Conservation (phyloP, 2,797 vertebrate species). For the Acipenser transmontanus region DNA sequence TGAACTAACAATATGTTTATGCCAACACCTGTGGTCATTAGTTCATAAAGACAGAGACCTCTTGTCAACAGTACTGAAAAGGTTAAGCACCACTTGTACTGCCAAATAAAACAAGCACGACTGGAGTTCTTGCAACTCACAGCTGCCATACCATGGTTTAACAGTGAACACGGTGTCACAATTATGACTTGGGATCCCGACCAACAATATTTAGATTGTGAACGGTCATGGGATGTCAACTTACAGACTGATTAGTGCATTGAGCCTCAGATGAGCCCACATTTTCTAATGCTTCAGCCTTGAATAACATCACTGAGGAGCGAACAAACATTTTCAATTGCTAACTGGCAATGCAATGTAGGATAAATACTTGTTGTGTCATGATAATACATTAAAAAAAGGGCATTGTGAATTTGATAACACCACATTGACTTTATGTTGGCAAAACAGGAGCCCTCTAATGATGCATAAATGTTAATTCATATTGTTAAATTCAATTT, state of each 20-base stretch:
- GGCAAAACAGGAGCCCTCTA: not conserved
- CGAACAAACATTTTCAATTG: not conserved
- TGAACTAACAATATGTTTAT: not conserved
- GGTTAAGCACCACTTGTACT: too few species aligned
- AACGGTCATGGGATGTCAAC: not conserved
- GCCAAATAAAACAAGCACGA: not conserved
- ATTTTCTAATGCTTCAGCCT: not conserved
- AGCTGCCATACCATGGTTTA: not conserved
- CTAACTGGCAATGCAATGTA: too few species aligned
- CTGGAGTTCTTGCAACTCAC: not conserved
- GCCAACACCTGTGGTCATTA: not conserved
- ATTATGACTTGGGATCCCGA: not conserved
- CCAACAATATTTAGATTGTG: not conserved
- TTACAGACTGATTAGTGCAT: not conserved
- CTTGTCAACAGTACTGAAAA: too few species aligned
- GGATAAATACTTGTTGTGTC: too few species aligned
- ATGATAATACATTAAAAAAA: too few species aligned
- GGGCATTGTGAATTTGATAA: not conserved
- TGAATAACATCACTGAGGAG: not conserved
- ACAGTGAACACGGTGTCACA: not conserved
- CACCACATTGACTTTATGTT: not conserved
- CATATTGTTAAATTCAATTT: not conserved
- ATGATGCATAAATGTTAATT: not conserved
- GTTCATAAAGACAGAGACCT: not conserved
- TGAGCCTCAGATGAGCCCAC: not conserved